Base-by-base conservation (phyloP, 2,797 vertebrate species). In the Acestrorhynchus altus region DNA sequence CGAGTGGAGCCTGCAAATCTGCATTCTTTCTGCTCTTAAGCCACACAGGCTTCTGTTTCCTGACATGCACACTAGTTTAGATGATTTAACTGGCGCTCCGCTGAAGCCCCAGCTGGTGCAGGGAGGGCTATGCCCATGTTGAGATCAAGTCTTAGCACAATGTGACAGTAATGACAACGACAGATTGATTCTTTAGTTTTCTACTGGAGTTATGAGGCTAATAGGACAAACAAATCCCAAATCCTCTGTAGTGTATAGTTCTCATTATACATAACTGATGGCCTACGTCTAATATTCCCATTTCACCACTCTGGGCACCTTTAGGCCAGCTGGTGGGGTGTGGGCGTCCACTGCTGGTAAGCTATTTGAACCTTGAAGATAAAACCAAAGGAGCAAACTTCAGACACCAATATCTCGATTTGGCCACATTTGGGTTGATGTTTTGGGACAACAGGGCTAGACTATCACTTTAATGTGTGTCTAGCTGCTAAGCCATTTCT, bases 1-100 rank as follows among this genome's bases (percentile, higher is more conserved):
- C 39, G 35, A 47, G 44, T 22, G 39, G 42, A 66, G 68, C 31
- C 60, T 57, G 56, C 49, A 60, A 72, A 77, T 65, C 68, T 64
- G 67, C 57, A 49, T 47, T 24, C 52, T 2, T 22, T 42, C 60
- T 12, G 52, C 42, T 67, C 46, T 67, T 67, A 74, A 16, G 60
- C 24, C 12, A 40, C 57, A 20, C 46, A 24, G 35, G 18, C 46
- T 15, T 26, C 52, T 39, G 26, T 31, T 13, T 35, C 64, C 73
- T 51, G 66, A 77, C 66, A 51, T 0, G 15, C 49, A 13, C 39
- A 1, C 26, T 22, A 0, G 57, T 11, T 5, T 0, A n/a, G 15
- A 56, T 16, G 54, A 26, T 52, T 61, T 52, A 42, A 42, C 13
- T 52, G 54, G n/a, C 39, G 52, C 44, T 8, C 3, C 6, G 35